phyloP scores from a whole-genome alignment of 2,797 vertebrate genomes.

The Bufotes viridis region DNA sequence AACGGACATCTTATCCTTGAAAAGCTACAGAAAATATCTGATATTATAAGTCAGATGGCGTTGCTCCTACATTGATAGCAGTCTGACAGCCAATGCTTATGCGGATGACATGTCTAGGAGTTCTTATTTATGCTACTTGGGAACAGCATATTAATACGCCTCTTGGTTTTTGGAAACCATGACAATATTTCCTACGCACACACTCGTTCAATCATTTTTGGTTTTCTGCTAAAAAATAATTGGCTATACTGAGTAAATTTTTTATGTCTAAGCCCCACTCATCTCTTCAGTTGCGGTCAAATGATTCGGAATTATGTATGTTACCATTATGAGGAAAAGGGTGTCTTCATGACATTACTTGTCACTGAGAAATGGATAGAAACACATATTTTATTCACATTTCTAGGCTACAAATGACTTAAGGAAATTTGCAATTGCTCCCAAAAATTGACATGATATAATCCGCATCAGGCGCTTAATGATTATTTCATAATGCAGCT shows the following conservation, averaged over 20 bases:
- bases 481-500: slow-evolving; percentile 47
- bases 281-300: slow-evolving; percentile 22
- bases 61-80: slow-evolving; percentile 38
- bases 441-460: slow-evolving; percentile 51
- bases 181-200: slow-evolving; percentile 26
- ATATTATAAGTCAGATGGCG: slow-evolving; percentile 46
- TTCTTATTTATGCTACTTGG: slow-evolving; percentile 33
- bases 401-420: slow-evolving; percentile 31
- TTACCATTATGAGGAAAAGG: slow-evolving; percentile 18
- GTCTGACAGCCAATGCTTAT: slow-evolving; percentile 32
- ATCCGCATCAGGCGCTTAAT: slow-evolving; percentile 29
- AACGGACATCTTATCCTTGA: slow-evolving; percentile 32
- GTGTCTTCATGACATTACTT: slow-evolving; percentile 49
- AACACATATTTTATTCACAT: slow-evolving; percentile 57
- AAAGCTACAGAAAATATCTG: slow-evolving; percentile 36
- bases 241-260: slow-evolving; percentile 38
- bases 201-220: background rate
- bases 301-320: slow-evolving; percentile 56
- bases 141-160: slow-evolving; percentile 29
- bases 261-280: slow-evolving; percentile 25
- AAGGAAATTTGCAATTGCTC: slow-evolving; percentile 23
- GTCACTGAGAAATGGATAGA: slow-evolving; percentile 29
- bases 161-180: slow-evolving; percentile 3
- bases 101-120: slow-evolving; percentile 20
- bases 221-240: slow-evolving; percentile 46